These are phyloP conservation scores for Parnassius orleans DNA, from an alignment of 2,888 invertebrate species.

Conservation along the genomic window DNA sequence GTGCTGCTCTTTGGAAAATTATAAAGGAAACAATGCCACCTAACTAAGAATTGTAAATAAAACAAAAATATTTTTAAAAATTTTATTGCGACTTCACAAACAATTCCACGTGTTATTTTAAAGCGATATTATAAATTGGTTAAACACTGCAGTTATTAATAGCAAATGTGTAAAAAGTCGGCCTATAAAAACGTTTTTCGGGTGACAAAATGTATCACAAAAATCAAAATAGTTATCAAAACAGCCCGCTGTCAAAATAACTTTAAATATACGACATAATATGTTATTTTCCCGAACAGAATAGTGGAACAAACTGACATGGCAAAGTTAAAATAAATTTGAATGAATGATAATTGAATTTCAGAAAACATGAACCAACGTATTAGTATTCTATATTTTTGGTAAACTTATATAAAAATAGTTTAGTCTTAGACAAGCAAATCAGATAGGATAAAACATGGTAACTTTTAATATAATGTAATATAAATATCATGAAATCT, in stretches of 20 bases:
- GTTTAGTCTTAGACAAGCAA: neutral
- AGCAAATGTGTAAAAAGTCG: slow-evolving; percentile 10
- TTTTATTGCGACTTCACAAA: slow-evolving; percentile 69
- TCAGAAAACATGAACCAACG: too few species aligned
- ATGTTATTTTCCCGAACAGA: neutral
- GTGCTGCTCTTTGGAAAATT: too few species aligned
- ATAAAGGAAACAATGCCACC: too few species aligned
- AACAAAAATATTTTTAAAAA: slow-evolving; percentile 34
- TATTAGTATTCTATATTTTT: too few species aligned
- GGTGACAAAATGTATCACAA: slow-evolving; percentile 1
- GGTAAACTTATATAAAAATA: too few species aligned
- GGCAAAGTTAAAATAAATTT: too few species aligned
- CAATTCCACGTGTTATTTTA: slow-evolving; percentile 50
- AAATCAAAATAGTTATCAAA: slow-evolving; percentile 8
- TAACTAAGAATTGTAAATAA: neutral
- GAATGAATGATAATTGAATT: neutral
- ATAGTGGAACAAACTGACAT: neutral
- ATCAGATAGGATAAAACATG: neutral
- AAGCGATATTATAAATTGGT: slow-evolving; percentile 28
- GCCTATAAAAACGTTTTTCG: slow-evolving; percentile 12
- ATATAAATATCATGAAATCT: neutral
- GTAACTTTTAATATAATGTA: neutral
- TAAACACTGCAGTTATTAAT: slow-evolving; percentile 20
- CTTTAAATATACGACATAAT: slow-evolving; percentile 1
- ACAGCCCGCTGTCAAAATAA: slow-evolving; percentile 10